These are phyloP conservation scores for Strongylocentrotus purpuratus DNA, from an alignment of 35 echinoderm and acorn worm species.

Conservation along the genomic window DNA sequence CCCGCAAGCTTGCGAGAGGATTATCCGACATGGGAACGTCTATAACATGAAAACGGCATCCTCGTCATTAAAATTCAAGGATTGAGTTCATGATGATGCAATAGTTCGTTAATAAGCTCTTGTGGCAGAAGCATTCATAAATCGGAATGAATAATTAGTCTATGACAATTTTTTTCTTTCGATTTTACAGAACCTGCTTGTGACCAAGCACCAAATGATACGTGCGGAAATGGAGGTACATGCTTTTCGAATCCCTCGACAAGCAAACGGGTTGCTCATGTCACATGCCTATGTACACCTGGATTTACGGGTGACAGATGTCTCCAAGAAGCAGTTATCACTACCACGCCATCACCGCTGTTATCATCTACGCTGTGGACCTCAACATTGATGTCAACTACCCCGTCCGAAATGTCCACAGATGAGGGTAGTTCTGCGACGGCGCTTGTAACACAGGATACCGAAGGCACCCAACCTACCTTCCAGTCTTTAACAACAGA, in stretches of 20 bases:
- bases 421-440: neutral
- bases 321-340: neutral
- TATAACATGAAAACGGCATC: no score
- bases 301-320: slow-evolving; percentile 12
- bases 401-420: neutral
- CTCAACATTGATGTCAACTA: neutral
- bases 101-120: neutral
- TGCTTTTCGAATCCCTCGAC: neutral
- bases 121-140: neutral
- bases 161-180: no score
- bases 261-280: neutral
- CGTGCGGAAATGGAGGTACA: neutral
- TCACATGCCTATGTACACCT: neutral
- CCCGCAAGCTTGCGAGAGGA: no score
- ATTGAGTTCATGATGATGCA: neutral
- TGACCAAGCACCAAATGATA: neutral
- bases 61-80: neutral
- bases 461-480: neutral
- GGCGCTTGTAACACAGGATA: neutral
- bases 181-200: slow-evolving; percentile 13
- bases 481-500: neutral
- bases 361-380: neutral
- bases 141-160: neutral
- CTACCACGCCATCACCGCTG: neutral
- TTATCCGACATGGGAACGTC: no score